These are phyloP conservation scores for Corvus hawaiiensis DNA, from an alignment of 2,113 vertebrate species.

Conservation along the genomic window DNA sequence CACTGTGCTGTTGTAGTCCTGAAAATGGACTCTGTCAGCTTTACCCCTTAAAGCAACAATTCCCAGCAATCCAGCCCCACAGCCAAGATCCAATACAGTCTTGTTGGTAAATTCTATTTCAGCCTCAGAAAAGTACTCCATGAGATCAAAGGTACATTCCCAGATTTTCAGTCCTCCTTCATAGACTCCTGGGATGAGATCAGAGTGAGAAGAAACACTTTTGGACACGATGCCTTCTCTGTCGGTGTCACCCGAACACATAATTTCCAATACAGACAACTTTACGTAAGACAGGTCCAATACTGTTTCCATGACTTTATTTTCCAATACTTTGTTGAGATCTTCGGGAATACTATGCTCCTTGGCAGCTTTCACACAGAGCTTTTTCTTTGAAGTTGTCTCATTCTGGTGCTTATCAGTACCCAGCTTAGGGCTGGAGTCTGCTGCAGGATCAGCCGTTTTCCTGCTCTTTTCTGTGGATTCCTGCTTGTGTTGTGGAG, in stretches of 20 bases:
- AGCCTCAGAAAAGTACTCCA: slow-evolving; percentile 77
- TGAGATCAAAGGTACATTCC: slow-evolving; percentile 94
- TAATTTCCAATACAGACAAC: slow-evolving; percentile 33
- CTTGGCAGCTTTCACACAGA: slow-evolving; percentile 36
- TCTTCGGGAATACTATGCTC: slow-evolving; percentile 69
- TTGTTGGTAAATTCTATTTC: slow-evolving; percentile 76
- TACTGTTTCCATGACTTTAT: slow-evolving; percentile 48
- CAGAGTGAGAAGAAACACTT: slow-evolving; percentile 79
- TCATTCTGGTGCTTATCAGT: background rate
- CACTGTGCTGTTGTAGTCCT: slow-evolving; percentile 94
- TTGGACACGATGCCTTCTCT: slow-evolving; percentile 76
- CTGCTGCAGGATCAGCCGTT: background rate
- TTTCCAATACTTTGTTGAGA: slow-evolving; percentile 48
- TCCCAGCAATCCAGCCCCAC: slow-evolving; percentile 89
- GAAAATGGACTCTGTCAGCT: slow-evolving; percentile 85
- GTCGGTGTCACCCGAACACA: background rate
- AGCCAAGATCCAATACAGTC: slow-evolving; percentile 88
- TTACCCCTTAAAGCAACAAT: slow-evolving; percentile 80
- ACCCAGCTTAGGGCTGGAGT: background rate
- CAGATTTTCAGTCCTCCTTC: slow-evolving; percentile 96
- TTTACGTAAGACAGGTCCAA: background rate
- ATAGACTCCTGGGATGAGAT: slow-evolving; percentile 91
- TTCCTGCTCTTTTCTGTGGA: background rate
- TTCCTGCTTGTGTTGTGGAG: background rate
- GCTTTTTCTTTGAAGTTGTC: background rate